Evolutionary conservation across 2,113 vertebrate genomes (phyloP), one percentile per base, ranked within the genome.

Genomic region (Globicephala melas): DNA sequence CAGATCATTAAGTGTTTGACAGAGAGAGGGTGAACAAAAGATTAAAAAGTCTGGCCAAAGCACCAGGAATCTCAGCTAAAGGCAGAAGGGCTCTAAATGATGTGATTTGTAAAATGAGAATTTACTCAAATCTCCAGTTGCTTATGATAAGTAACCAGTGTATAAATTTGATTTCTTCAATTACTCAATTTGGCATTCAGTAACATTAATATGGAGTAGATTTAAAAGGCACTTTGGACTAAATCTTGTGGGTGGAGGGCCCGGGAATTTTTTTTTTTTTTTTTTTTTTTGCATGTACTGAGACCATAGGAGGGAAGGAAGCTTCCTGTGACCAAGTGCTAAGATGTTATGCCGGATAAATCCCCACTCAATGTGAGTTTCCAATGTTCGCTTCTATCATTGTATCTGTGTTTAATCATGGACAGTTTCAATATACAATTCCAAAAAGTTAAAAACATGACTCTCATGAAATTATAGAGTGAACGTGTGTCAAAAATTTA

Each of bases 1-100:
- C 67, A 97, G 65, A 87, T 86, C 70, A 83, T 97, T 97, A 96
- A 94, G 31, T 86, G 84, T 55, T 96, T 97, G 76, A 95, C 90
- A 84, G 47, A 89, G 55, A 96, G 44, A 95, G 36, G 71, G 36
- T 50, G 53, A 65, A 94, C 68, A 92, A 86, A 82, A 74, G 94
- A 74, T 21, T 44, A 91, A 73, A 80, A 85, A 67, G n/a, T 91
- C 91, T 55, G 13, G 88, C 36, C 36, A 50, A 81, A 92, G 77
- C 86, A 82, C 94, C 47, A 81, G 85, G 87, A 89, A 58, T 74
- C 62, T 70, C 50, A 47, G 55, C 67, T 93, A 92, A 91, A 67
- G 28, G 76, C 71, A 97, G 76, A 94, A 91, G 53, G 87, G 53
- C 36, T 85, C 33, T 41, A 93, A 85, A 31, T 86, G 53, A 53